These are phyloP conservation scores for Lasiurus cinereus DNA, from an alignment of 2,113 vertebrate genomes.

Conservation along the genomic window DNA sequence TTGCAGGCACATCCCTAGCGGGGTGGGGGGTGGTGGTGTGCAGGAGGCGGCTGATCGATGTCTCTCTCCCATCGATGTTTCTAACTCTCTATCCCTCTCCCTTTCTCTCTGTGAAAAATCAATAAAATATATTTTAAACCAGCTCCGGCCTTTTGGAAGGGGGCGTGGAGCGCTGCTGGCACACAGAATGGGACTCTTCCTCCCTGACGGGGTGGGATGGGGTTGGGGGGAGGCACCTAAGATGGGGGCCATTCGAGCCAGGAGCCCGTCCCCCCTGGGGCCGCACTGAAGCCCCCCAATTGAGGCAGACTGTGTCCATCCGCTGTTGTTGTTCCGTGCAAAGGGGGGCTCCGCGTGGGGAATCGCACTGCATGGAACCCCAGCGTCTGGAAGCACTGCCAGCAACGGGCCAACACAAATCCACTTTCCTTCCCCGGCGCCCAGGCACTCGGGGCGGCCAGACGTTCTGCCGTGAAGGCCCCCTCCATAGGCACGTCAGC, in stretches of 20 bases:
- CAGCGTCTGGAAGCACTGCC: not conserved
- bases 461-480: not conserved
- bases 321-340: not conserved
- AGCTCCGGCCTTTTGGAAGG: not conserved
- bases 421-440: not conserved
- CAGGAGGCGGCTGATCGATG: too few species aligned
- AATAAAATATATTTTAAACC: too few species aligned
- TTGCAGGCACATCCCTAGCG: too few species aligned
- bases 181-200: not conserved
- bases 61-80: too few species aligned
- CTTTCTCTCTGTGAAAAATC: too few species aligned
- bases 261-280: not conserved
- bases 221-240: not conserved
- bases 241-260: not conserved
- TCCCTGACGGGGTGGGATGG: not conserved
- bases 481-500: too few species aligned
- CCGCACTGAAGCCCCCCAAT: not conserved
- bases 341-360: not conserved
- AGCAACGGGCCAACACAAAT: not conserved
- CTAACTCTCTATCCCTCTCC: too few species aligned
- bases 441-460: not conserved
- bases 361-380: not conserved
- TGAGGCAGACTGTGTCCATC: not conserved
- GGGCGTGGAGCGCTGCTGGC: not conserved
- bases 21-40: too few species aligned